Conservation (phyloP, 2,888 invertebrate genomes). For the Rhagonycha fulva region DNA sequence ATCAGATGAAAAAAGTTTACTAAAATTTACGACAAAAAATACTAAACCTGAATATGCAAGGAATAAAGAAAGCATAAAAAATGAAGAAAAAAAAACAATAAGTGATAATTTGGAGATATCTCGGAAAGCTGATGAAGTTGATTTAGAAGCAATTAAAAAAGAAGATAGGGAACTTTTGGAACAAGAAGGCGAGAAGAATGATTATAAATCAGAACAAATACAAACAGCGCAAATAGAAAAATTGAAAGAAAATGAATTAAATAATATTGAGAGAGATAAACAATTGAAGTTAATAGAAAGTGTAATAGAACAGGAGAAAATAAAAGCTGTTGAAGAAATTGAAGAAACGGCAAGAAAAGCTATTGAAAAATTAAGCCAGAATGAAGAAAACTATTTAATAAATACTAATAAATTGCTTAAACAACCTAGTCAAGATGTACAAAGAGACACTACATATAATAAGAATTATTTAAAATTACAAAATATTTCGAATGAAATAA, state of each 20-base stretch:
- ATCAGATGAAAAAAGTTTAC: not conserved
- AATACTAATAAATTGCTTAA: conserved; percentile 9
- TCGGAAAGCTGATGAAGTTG: conserved; percentile 53
- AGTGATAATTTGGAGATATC: too few species aligned
- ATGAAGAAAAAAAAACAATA: too few species aligned
- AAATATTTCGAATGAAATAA: not conserved
- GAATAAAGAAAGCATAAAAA: too few species aligned
- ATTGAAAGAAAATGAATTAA: conserved; percentile 64
- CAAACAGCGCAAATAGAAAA: conserved; percentile 71
- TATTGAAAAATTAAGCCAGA: conserved; percentile 47
- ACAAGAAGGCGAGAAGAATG: conserved; percentile 52
- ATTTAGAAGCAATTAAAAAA: conserved; percentile 54
- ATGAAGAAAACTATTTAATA: conserved; percentile 2
- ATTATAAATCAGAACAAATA: conserved; percentile 70
- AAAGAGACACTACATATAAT: not conserved
- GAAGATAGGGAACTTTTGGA: conserved; percentile 55
- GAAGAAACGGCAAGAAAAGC: conserved; percentile 50
- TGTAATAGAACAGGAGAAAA: conserved; percentile 37
- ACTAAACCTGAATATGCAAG: too few species aligned
- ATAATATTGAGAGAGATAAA: conserved; percentile 55
- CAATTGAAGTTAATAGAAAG: conserved; percentile 39
- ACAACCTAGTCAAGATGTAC: not conserved
- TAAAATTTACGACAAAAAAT: too few species aligned
- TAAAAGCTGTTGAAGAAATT: conserved; percentile 50
- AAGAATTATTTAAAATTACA: not conserved